A percentile compares a stretch with the other conserved stretches of the same genome.
These are phyloP conservation scores for Actias luna DNA, from an alignment of 2,888 invertebrate genomes.

Conservation along the genomic window DNA sequence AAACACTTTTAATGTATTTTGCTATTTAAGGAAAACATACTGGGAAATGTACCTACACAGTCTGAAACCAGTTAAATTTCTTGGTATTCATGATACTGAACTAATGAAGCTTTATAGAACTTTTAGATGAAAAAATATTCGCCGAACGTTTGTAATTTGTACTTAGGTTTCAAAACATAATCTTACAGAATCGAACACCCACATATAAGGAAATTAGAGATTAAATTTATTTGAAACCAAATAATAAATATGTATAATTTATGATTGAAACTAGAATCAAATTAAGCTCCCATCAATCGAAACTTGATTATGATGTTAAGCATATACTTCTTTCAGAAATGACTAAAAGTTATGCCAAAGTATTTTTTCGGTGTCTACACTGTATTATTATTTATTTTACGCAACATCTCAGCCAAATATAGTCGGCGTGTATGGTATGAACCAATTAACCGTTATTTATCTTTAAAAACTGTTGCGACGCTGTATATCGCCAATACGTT, in stretches of 20 bases:
- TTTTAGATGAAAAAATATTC: neutral
- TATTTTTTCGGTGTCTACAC: neutral
- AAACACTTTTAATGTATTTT: too few relatives aligned
- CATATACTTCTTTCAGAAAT: neutral
- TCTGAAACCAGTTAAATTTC: too few relatives aligned
- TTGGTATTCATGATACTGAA: too few relatives aligned
- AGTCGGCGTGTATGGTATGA: neutral
- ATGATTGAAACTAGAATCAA: too few relatives aligned
- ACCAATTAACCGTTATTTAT: neutral
- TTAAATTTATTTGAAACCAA: too few relatives aligned
- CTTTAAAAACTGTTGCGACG: neutral
- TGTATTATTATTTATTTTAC: neutral
- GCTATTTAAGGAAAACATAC: too few relatives aligned
- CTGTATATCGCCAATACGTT: neutral
- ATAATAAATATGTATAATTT: too few relatives aligned
- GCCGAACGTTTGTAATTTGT: neutral
- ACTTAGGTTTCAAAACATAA: neutral
- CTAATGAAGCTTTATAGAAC: too few relatives aligned
- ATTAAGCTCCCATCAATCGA: too few relatives aligned
- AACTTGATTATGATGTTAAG: too few relatives aligned
- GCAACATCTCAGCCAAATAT: neutral
- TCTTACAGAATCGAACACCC: neutral
- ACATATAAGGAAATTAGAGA: neutral
- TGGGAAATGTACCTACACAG: too few relatives aligned
- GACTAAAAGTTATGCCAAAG: neutral